phyloP scores from a whole-genome alignment of 1,140 invertebrate genomes.

The Halyomorpha halys region DNA sequence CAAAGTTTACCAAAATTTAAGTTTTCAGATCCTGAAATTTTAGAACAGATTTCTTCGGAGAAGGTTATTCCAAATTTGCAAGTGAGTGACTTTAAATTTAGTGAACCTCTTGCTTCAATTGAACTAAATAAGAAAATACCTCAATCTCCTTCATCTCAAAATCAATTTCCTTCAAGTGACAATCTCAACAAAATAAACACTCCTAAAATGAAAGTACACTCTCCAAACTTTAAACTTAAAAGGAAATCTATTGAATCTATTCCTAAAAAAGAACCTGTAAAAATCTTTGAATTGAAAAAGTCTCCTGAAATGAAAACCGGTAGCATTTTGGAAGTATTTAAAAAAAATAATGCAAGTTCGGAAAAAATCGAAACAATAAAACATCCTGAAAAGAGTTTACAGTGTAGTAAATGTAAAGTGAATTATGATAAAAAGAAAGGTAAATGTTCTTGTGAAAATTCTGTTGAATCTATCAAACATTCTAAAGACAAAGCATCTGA shows the following conservation, averaged over 20 bases:
- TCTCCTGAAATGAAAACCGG: constrained; percentile 14
- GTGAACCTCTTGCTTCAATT: constrained; percentile 7
- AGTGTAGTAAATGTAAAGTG: constrained; percentile 48
- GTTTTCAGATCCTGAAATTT: neutral
- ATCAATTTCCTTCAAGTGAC: neutral
- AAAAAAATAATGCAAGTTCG: neutral
- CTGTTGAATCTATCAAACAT: constrained; percentile 6
- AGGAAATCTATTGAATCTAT: neutral
- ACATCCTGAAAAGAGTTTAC: constrained; percentile 43
- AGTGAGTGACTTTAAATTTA: constrained; percentile 9
- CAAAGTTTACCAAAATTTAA: neutral
- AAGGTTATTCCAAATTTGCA: neutral
- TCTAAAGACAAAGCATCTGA: neutral
- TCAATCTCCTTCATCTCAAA: neutral
- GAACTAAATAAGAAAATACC: neutral
- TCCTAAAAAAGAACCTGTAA: too few species aligned
- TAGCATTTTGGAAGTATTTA: constrained; percentile 14
- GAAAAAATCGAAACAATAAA: constrained; percentile 39
- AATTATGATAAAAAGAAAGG: constrained; percentile 41
- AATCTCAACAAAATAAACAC: too few species aligned
- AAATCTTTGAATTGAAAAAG: neutral
- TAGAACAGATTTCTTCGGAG: neutral
- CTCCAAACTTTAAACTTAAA: constrained; percentile 12
- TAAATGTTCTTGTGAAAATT: constrained; percentile 37
- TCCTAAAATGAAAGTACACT: neutral